These are phyloP conservation scores for Coleophora flavipennella DNA, from an alignment of 2,888 invertebrate species.

Conservation along the genomic window DNA sequence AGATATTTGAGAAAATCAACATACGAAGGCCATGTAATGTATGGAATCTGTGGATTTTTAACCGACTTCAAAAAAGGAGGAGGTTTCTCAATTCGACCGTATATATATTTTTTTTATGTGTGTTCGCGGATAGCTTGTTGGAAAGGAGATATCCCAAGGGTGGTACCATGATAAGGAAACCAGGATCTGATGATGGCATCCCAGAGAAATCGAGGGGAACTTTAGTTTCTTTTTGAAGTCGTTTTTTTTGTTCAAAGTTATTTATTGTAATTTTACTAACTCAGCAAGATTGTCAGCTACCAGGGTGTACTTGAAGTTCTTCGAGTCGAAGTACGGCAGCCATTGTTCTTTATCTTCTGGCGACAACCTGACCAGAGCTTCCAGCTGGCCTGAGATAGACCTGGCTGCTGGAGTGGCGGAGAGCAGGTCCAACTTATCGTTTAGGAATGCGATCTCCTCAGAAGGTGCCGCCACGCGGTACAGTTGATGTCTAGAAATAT, in stretches of 20 bases:
- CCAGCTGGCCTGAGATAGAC: constrained; percentile 35
- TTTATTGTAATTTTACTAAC: constrained; percentile 29
- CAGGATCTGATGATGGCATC: no score
- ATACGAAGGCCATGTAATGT: no score
- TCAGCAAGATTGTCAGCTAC: constrained; percentile 49
- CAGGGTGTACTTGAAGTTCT: constrained; percentile 35
- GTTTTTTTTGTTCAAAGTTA: neutral
- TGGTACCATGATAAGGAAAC: no score
- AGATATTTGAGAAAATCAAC: no score
- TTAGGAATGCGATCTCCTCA: constrained; percentile 32
- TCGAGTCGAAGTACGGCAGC: constrained; percentile 41
- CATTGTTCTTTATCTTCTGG: constrained; percentile 45
- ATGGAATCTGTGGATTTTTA: no score
- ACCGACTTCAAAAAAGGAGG: no score
- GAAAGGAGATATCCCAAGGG: no score
- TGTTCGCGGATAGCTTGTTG: no score
- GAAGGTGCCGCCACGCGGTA: constrained; percentile 41
- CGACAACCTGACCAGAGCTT: constrained; percentile 43
- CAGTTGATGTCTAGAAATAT: constrained; percentile 42
- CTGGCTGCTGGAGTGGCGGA: constrained; percentile 35
- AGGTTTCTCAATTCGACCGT: no score
- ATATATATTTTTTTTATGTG: no score
- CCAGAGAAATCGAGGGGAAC: no score
- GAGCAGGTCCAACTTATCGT: constrained; percentile 40
- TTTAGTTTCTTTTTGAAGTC: no score